Base-by-base conservation (phyloP, 1,140 invertebrate species). In the Leptinotarsa undecemlineata region DNA sequence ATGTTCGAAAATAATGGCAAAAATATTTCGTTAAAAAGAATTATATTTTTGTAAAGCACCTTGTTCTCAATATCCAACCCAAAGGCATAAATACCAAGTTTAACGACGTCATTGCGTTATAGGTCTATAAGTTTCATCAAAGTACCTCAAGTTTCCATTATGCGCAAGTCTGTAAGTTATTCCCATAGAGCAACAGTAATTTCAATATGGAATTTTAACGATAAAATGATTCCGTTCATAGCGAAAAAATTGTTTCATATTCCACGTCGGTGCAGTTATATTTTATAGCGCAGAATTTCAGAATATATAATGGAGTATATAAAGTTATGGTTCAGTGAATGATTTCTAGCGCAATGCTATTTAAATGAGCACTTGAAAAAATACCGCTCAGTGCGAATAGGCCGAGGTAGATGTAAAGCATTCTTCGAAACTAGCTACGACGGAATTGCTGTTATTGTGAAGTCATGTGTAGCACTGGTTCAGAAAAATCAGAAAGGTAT, bases 121-220 rank as follows among this genome's bases (percentile, higher is more conserved):
- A 33, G 15, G n/a, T 19, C 51, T 57, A n/a, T 57, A n/a, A 57
- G 17, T 19, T 57, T 57, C 6, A 15, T 57, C 51, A 3, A 57
- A 15, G n/a, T 57, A 57, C 6, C n/a, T 4, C 17, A 57, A 6
- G n/a, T 17, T 57, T 15, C 51, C 17, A 42, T 11, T 11, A 42
- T 42, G 51, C 4, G 15, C 51, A 57, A 57, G 51, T 57, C 51
- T 33, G 33, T 33, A 2, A 57, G 51, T 57, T 57, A 57, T 57
- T 57, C 51, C 15, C 51, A 57, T 57, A n/a, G 15, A 57, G 6
- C 51, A 57, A 19, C n/a, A 42, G 33, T 57, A 15, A 57, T 57
- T 57, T 57, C n/a, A 57, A 57, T 15, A 57, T 17, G 66, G 66
- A 42, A 68, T 68, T 68, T 68, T 68, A 68, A 68, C 66, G 66